These are phyloP conservation scores for Huso huso DNA, from an alignment of 2,797 vertebrate species.

Conservation along the genomic window DNA sequence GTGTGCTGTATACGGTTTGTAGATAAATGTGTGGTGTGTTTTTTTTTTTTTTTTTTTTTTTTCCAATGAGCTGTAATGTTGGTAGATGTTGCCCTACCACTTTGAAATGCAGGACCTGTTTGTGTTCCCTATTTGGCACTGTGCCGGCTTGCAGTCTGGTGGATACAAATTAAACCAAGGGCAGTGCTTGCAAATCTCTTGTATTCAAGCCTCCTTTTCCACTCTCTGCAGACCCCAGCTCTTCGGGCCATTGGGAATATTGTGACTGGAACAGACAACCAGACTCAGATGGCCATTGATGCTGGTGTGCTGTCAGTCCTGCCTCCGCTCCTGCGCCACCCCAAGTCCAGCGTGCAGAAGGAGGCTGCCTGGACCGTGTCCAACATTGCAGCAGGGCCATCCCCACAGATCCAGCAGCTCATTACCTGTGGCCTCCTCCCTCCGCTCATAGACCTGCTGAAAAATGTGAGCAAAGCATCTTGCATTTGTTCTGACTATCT, in stretches of 20 bases:
- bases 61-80: background rate
- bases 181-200: background rate
- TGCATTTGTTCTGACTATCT: background rate
- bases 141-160: too few species aligned
- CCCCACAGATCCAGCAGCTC: constrained; percentile 78
- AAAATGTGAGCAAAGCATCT: constrained; percentile 51
- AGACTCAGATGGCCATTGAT: constrained; percentile 75
- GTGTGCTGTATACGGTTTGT: too few species aligned
- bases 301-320: constrained; percentile 62
- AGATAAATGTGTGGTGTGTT: too few species aligned
- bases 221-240: constrained; percentile 65
- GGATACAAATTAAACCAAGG: too few species aligned
- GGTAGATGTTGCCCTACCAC: too few species aligned
- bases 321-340: constrained; percentile 64
- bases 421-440: constrained; percentile 67
- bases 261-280: constrained; percentile 78
- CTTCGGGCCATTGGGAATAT: constrained; percentile 80
- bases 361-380: constrained; percentile 79
- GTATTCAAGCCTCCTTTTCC: background rate
- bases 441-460: constrained; percentile 66
- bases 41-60: too few species aligned
- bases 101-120: constrained; percentile 3
- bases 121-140: background rate
- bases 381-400: constrained; percentile 80
- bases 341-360: constrained; percentile 68